phyloP scores from a whole-genome alignment of 2,888 invertebrate genomes.

The Alloscopus bannaensis region DNA sequence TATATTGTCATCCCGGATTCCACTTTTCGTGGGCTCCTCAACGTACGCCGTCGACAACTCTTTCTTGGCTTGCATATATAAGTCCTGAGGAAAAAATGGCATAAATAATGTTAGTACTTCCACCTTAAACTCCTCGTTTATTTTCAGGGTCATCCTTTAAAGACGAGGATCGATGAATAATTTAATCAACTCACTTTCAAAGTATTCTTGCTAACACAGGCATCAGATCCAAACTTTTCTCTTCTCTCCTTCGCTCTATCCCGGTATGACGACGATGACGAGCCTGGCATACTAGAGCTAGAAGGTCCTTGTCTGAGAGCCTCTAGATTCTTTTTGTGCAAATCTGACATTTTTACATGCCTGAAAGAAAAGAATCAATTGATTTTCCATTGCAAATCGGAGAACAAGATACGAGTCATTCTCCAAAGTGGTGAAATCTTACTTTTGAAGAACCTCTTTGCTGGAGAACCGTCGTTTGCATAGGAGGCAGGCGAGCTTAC shows the following conservation, averaged over 20 bases:
- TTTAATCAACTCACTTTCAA: slow-evolving; percentile 77
- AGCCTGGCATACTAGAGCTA: slow-evolving; percentile 59
- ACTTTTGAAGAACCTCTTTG: slow-evolving; percentile 86
- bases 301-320: slow-evolving; percentile 73
- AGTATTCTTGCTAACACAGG: slow-evolving; percentile 77
- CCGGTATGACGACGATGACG: slow-evolving; percentile 81
- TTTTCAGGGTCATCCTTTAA: too few species aligned
- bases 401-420: background rate
- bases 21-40: slow-evolving; percentile 80
- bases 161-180: too few species aligned
- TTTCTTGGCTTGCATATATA: slow-evolving; percentile 81
- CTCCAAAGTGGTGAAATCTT: slow-evolving; percentile 35
- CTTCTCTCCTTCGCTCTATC: slow-evolving; percentile 97
- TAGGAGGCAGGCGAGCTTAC: slow-evolving; percentile 92
- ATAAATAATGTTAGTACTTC: slow-evolving; percentile 10
- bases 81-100: slow-evolving; percentile 76
- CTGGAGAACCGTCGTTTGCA: slow-evolving; percentile 97
- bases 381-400: background rate
- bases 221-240: slow-evolving; percentile 86
- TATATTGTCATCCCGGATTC: slow-evolving; percentile 91
- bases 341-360: slow-evolving; percentile 93
- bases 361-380: slow-evolving; percentile 75
- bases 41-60: slow-evolving; percentile 75
- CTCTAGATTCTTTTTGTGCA: slow-evolving; percentile 91
- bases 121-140: too few species aligned